Evolutionary conservation across 92 coral and sea anemone genomes (phyloP).

Genomic region (Muricea muricata): DNA sequence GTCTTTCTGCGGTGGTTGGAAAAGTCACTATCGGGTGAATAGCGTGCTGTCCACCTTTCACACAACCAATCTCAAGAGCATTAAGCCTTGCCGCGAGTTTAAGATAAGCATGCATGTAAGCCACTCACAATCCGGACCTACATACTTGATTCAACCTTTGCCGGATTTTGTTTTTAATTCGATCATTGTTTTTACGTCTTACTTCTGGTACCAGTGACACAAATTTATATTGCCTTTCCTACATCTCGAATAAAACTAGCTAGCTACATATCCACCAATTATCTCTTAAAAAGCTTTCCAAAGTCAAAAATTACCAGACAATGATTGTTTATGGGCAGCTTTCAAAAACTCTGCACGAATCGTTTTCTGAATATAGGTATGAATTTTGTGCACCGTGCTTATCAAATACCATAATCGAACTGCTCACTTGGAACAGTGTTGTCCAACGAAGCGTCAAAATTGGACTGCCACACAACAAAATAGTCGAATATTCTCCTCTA

Average conservation of each 20-base stretch:
- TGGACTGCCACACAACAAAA: background rate
- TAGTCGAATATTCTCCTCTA: background rate
- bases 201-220: constrained; percentile 12
- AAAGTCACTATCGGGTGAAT: too few species aligned
- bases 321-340: too few species aligned
- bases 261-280: too few species aligned
- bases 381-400: background rate
- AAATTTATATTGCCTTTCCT: background rate
- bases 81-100: too few species aligned
- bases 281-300: too few species aligned
- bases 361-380: background rate
- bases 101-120: too few species aligned
- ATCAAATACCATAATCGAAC: background rate
- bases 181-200: background rate
- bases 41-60: too few species aligned
- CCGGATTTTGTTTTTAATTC: background rate
- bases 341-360: too few species aligned
- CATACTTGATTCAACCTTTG: background rate
- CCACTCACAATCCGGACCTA: too few species aligned
- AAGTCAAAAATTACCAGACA: too few species aligned
- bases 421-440: constrained; percentile 3
- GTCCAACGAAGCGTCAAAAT: constrained; percentile 10
- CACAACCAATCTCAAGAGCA: too few species aligned
- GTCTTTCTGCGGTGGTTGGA: too few species aligned
- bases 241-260: background rate